Percentiles rank a stretch among this genome's conserved stretches.
Evolutionary conservation across 2,888 invertebrate genomes (phyloP).

Genomic region (Meta bourneti): DNA sequence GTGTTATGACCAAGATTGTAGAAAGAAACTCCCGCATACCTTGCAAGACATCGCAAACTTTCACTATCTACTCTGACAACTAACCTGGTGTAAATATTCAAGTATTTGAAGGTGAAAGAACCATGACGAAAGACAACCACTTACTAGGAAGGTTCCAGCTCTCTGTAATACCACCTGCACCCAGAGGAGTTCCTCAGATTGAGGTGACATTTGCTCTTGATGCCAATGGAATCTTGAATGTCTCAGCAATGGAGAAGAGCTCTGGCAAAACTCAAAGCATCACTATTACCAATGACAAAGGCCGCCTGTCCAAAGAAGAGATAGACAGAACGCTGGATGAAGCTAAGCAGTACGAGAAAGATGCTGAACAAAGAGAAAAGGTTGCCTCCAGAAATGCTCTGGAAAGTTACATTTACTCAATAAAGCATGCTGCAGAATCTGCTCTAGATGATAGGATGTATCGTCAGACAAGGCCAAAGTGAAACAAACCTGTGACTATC

Average conservation of each 20-base stretch:
- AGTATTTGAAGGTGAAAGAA: constrained; percentile 89
- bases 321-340: constrained; percentile 92
- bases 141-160: constrained; percentile 82
- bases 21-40: constrained; percentile 90
- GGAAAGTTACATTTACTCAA: constrained; percentile 87
- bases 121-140: constrained; percentile 95
- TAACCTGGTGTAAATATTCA: constrained; percentile 94
- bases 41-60: constrained; percentile 87
- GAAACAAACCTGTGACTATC: constrained; percentile 82
- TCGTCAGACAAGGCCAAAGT: constrained; percentile 87
- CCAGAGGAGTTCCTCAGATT: constrained; percentile 89
- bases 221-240: constrained; percentile 89
- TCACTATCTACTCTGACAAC: constrained; percentile 95
- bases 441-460: constrained; percentile 80
- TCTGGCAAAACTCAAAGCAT: constrained; percentile 90
- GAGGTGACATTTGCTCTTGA: constrained; percentile 91
- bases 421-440: constrained; percentile 83
- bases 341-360: constrained; percentile 88
- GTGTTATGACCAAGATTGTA: constrained; percentile 91
- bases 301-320: constrained; percentile 90
- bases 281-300: constrained; percentile 93
- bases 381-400: constrained; percentile 87
- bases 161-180: constrained; percentile 91
- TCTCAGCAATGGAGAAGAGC: constrained; percentile 85
- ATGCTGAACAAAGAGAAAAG: constrained; percentile 86